Evolutionary conservation across 2,888 invertebrate species (phyloP).

Genomic region (Meganola albula): DNA sequence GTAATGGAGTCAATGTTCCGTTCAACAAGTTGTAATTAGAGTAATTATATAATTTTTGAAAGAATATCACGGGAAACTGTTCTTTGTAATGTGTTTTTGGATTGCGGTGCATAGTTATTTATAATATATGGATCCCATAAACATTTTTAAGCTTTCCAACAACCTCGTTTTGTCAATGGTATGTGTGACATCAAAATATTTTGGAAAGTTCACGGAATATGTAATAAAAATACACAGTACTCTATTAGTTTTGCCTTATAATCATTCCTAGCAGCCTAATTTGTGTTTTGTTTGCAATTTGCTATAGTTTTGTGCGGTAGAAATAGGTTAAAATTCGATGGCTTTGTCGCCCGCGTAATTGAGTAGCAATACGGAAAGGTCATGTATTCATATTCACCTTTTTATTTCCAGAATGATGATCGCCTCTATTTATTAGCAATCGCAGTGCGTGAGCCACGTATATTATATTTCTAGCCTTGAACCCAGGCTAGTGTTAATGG

Average conservation of each 20-base stretch:
- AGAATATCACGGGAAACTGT: conserved; percentile 56
- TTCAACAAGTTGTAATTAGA: conserved; percentile 51
- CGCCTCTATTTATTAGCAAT: conserved; percentile 31
- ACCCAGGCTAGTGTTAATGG: conserved; percentile 69
- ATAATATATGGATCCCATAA: conserved; percentile 55
- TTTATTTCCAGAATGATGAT: conserved; percentile 61
- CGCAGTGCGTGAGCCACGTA: conserved; percentile 23
- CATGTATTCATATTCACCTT: conserved; percentile 66
- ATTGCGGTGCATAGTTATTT: conserved; percentile 53
- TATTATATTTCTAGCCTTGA: conserved; percentile 24
- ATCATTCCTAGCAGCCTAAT: conserved; percentile 13
- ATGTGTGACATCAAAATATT: conserved; percentile 79
- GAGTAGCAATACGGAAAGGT: conserved; percentile 75
- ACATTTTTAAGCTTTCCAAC: conserved; percentile 46
- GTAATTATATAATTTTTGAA: conserved; percentile 42
- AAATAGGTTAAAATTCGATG: conserved; percentile 36
- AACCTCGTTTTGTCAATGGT: conserved; percentile 67
- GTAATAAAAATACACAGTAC: conserved; percentile 24
- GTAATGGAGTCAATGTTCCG: conserved; percentile 80
- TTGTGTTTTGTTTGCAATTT: conserved; percentile 13
- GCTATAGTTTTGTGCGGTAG: conserved; percentile 12
- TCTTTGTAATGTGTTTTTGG: conserved; percentile 45
- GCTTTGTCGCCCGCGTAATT: conserved; percentile 77
- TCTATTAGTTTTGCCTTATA: conserved; percentile 25
- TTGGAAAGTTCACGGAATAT: conserved; percentile 72